These are phyloP conservation scores for Montipora cactus DNA, from an alignment of 64 coral and sea anemone genomes.

Conservation along the genomic window DNA sequence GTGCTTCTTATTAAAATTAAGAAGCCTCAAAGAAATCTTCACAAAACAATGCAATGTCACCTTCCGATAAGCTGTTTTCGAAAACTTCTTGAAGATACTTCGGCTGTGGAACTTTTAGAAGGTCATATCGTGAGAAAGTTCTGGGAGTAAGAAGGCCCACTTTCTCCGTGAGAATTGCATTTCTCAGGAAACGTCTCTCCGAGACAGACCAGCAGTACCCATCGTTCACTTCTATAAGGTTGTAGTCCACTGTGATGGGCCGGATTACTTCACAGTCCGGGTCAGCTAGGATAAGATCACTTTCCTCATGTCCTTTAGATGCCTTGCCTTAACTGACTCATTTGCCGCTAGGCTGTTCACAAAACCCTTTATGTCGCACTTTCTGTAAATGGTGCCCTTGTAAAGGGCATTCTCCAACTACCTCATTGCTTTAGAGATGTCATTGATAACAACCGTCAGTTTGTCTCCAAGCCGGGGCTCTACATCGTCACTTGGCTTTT, in stretches of 20 bases:
- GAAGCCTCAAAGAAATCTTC: constrained; percentile 49
- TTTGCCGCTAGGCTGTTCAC: not conserved
- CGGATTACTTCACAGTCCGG: not conserved
- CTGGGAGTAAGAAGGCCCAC: constrained; percentile 22
- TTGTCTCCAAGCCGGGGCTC: not conserved
- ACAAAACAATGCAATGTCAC: constrained; percentile 27
- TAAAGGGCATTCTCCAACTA: not conserved
- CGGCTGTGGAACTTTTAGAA: not conserved
- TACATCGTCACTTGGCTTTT: not conserved
- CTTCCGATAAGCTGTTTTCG: constrained; percentile 14
- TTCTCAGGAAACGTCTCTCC: too few species aligned
- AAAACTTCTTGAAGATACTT: constrained; percentile 62
- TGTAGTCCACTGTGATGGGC: not conserved
- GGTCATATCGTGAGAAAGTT: constrained; percentile 25
- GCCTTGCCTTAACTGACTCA: not conserved
- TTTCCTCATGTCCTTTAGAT: not conserved
- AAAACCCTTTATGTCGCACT: not conserved
- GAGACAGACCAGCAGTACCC: too few species aligned
- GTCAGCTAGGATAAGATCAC: not conserved
- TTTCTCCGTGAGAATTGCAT: not conserved
- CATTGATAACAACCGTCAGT: not conserved
- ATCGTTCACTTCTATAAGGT: too few species aligned
- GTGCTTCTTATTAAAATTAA: constrained; percentile 52
- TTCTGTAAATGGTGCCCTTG: not conserved
- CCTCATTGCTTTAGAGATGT: not conserved